Base-by-base conservation (phyloP, 2,113 vertebrate genomes). In the Pedionomus torquatus region DNA sequence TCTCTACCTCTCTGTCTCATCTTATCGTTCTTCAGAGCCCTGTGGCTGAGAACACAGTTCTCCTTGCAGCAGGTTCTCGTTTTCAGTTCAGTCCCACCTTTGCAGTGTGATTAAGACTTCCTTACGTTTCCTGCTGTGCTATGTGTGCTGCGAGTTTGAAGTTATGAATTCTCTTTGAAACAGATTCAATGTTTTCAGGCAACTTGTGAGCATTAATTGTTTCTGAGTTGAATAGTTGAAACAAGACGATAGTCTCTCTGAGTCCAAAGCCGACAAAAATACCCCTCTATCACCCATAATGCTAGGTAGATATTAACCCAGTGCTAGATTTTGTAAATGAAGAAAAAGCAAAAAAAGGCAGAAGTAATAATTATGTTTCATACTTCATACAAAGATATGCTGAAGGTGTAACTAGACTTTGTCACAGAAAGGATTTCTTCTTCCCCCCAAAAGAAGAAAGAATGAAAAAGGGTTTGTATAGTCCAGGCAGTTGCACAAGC, bases 321-420 rank as follows among this genome's bases (percentile, higher is more conserved):
- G 8, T 21, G 11, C 60, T 87, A 7, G 58, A 41, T 66, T 52
- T 90, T 74, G 5, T 89, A 66, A 78, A 78, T 54, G 3, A 81
- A 44, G n/a, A 33, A 30, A 39, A 84, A 83, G 17, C 28, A 57
- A 86, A 83, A 81, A 43, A n/a, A 68, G 3, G 4, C 2, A 26
- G 4, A 19, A 31, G 10, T 63, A 79, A 71, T 11, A 89, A 20
- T 18, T 15, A 1, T 77, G n/a, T 83, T 91, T 39, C 0, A 0
- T 83, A 60, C 79, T 88, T 83, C 41, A 11, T 77, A 52, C n/a
- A 44, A 83, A n/a, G n/a, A 39, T 25, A 15, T 35, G 14, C 64
- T 44, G 37, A 87, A 89, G 19, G 24, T 15, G 19, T 65, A 66
- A n/a, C 46, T 66, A 37, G 24, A 54, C 46, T 74, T 88, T 9